phyloP scores from a whole-genome alignment of 1,140 invertebrate species.

The Drosophila repletoides region DNA sequence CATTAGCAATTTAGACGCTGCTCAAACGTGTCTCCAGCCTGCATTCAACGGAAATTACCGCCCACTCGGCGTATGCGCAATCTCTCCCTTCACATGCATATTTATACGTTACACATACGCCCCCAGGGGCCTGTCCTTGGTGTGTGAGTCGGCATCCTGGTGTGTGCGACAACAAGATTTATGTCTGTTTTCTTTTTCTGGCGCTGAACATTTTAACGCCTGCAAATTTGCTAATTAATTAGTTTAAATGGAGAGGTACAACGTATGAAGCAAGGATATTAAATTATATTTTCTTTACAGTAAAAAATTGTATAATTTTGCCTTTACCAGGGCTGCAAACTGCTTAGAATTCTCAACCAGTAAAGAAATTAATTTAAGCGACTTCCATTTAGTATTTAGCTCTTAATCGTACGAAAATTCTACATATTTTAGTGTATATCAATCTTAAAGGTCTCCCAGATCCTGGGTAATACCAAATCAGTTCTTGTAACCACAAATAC shows the following conservation, averaged over 20 bases:
- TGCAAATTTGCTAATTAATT: constrained; percentile 77
- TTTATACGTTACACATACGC: constrained; percentile 47
- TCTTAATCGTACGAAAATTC: too few relatives aligned
- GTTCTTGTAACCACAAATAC: constrained; percentile 2
- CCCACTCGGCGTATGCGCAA: constrained; percentile 65
- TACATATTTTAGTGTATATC: too few relatives aligned
- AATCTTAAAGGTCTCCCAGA: too few relatives aligned
- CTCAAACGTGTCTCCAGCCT: constrained; percentile 1
- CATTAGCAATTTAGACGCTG: constrained; percentile 17
- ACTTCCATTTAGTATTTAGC: too few relatives aligned
- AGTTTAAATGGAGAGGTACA: constrained; percentile 71
- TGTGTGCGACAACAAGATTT: constrained; percentile 76
- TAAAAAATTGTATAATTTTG: too few relatives aligned
- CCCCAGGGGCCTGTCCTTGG: constrained; percentile 2
- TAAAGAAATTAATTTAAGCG: too few relatives aligned
- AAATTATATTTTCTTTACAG: too few relatives aligned
- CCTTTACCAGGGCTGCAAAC: too few relatives aligned
- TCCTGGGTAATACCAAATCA: background rate
- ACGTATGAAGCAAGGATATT: too few relatives aligned
- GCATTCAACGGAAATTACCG: constrained; percentile 38
- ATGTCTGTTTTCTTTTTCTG: constrained; percentile 71
- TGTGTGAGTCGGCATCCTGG: constrained; percentile 33
- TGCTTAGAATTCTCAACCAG: too few relatives aligned
- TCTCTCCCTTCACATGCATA: constrained; percentile 46
- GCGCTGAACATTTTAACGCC: constrained; percentile 71